Evolutionary conservation across 2,113 vertebrate species (phyloP).

Genomic region (Triplophysa dalaica): DNA sequence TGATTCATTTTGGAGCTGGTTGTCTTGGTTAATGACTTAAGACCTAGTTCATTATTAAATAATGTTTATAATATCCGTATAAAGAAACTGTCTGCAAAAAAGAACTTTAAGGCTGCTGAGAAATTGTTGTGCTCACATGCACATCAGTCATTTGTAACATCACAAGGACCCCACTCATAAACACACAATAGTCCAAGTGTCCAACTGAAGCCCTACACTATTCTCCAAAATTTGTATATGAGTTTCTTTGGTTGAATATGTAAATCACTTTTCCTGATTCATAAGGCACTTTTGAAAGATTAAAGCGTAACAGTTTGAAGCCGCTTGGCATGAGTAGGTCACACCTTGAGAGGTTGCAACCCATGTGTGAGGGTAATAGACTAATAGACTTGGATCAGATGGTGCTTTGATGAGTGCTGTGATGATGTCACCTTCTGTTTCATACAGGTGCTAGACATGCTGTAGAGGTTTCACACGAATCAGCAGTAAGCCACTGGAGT

Average conservation of each 20-base stretch:
- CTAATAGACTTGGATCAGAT: slow-evolving; percentile 44
- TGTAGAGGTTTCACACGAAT: slow-evolving; percentile 22
- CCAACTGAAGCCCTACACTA: background rate
- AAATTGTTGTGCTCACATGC: too few relatives aligned
- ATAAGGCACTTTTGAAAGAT: background rate
- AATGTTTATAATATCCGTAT: too few relatives aligned
- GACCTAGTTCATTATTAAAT: too few relatives aligned
- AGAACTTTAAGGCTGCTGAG: too few relatives aligned
- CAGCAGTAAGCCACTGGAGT: slow-evolving; percentile 36
- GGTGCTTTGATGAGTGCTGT: slow-evolving; percentile 40
- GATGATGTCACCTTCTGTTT: slow-evolving; percentile 42
- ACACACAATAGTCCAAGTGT: background rate
- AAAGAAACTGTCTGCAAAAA: too few relatives aligned
- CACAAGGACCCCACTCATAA: background rate
- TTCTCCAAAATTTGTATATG: background rate
- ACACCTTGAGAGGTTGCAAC: slow-evolving; percentile 34
- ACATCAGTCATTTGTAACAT: background rate
- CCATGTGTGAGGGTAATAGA: slow-evolving; percentile 40
- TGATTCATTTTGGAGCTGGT: too few relatives aligned
- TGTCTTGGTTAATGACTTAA: too few relatives aligned
- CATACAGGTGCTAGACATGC: slow-evolving; percentile 7
- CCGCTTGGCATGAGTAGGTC: slow-evolving; percentile 1
- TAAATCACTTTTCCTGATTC: background rate
- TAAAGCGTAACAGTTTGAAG: background rate
- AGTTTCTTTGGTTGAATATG: background rate